Evolutionary conservation across 2,888 invertebrate genomes (phyloP).

Genomic region (Machimus rusticus): DNA sequence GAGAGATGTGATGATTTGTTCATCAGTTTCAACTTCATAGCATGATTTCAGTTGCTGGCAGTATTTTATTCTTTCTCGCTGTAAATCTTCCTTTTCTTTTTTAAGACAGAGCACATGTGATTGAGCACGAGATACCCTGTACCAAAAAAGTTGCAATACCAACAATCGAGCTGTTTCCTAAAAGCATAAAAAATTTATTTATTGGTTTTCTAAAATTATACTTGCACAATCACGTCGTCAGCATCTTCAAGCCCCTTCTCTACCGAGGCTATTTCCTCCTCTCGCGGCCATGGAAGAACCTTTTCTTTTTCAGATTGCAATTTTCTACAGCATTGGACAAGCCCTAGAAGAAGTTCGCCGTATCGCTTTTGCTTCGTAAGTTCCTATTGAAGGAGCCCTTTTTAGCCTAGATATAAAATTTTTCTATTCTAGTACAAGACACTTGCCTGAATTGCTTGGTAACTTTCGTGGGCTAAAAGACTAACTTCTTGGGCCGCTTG

Average conservation of each 20-base stretch:
- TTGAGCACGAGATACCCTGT: background rate
- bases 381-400: conserved; percentile 49
- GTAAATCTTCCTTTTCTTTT: background rate
- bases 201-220: background rate
- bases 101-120: background rate
- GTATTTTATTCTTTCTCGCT: background rate
- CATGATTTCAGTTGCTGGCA: background rate
- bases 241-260: background rate
- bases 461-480: conserved; percentile 54
- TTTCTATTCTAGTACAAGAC: background rate
- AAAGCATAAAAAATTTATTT: background rate
- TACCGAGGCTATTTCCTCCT: background rate
- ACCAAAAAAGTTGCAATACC: background rate
- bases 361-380: conserved; percentile 52
- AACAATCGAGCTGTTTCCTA: background rate
- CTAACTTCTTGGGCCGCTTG: conserved; percentile 55
- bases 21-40: background rate
- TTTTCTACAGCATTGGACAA: conserved; percentile 57
- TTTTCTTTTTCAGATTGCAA: conserved; percentile 59
- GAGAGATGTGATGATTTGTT: background rate
- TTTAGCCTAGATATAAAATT: background rate
- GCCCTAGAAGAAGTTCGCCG: conserved; percentile 56
- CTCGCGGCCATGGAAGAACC: conserved; percentile 50
- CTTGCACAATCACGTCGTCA: background rate
- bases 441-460: conserved; percentile 52